A percentile compares a stretch with the other conserved stretches of the same genome.
Conservation (phyloP, 2,888 invertebrate species). For the Tinea pellionella region DNA sequence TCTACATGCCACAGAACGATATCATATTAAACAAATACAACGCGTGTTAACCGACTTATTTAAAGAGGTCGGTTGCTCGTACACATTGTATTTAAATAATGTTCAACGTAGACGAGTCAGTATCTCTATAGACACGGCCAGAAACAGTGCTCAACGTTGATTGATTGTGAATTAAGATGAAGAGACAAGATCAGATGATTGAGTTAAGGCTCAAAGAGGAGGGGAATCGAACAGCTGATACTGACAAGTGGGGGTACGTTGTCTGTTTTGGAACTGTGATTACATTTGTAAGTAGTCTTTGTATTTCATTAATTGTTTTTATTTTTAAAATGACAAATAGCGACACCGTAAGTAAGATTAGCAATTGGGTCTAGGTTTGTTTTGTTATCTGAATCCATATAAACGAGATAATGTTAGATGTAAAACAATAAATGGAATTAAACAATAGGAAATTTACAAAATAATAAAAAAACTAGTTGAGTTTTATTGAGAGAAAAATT, state of each 20-base stretch:
- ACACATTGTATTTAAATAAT: not conserved
- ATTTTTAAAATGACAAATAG: not conserved
- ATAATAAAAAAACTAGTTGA: too few species aligned
- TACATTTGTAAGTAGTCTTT: slow-evolving; percentile 66
- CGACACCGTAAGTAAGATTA: not conserved
- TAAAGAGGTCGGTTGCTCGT: slow-evolving; percentile 4
- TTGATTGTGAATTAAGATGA: slow-evolving; percentile 9
- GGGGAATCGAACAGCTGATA: slow-evolving; percentile 20
- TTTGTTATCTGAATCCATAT: slow-evolving; percentile 4
- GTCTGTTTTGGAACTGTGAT: slow-evolving; percentile 73
- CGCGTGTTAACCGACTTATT: slow-evolving; percentile 5
- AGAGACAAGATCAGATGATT: not conserved
- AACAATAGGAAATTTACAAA: too few species aligned
- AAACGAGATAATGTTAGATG: not conserved
- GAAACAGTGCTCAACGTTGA: slow-evolving; percentile 8
- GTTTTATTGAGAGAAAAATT: too few species aligned
- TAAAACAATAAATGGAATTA: too few species aligned
- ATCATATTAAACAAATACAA: slow-evolving; percentile 4
- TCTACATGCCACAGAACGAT: not conserved
- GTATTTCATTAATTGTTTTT: not conserved
- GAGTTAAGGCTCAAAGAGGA: slow-evolving; percentile 9
- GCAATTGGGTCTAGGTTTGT: not conserved
- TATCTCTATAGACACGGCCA: slow-evolving; percentile 2
- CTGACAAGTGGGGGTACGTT: slow-evolving; percentile 72
- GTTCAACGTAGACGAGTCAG: slow-evolving; percentile 1